Evolutionary conservation across 2,113 vertebrate genomes (phyloP), one percentile per base, ranked within the genome.

Genomic region (Sciurus niger): DNA sequence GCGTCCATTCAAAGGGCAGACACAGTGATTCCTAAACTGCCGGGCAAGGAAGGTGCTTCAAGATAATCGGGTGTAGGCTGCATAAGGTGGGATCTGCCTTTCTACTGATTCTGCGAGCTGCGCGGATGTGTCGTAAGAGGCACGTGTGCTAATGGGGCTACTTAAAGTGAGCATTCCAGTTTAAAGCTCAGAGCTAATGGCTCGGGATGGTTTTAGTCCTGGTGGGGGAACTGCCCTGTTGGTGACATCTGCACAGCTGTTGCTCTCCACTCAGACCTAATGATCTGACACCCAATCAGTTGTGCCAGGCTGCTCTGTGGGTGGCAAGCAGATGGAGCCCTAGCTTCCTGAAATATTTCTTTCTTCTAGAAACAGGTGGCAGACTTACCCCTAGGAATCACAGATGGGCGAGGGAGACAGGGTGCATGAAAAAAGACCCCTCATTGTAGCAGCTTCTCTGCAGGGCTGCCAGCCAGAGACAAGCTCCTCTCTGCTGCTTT

Each of bases 271-370:
- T 77, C 53, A 67, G 53, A 86, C 11, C 48, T 40, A 85, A 90
- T 48, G 93, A 89, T 58, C 67, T 74, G 89, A 89, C 9, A 4
- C 68, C 43, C 84, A 51, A 13, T 91, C 74, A 74, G 5, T 32
- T 4, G 37, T 37, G 53, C 93, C 63, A 34, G 72, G 67, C 10
- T 73, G 70, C 37, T 74, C 53, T 2, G 18, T 51, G 94, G 65
- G 90, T 67, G 82, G 76, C 70, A 87, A 82, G 86, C 94, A 96
- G 91, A 70, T 10, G 70, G 89, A 67, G 86, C 4, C 43, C 40
- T 88, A 58, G 20, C 77, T 95, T 74, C 84, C 55, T 16, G 18
- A 79, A 73, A 28, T 58, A 10, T 22, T 40, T 89, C 88, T 46
- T 65, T 83, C 32, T 85, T 63, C 84, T 67, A 94, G 1, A 93